Evolutionary conservation across 1,140 invertebrate genomes (phyloP), one percentile per base, ranked within the genome.

Genomic region (Centruroides sculpturatus): DNA sequence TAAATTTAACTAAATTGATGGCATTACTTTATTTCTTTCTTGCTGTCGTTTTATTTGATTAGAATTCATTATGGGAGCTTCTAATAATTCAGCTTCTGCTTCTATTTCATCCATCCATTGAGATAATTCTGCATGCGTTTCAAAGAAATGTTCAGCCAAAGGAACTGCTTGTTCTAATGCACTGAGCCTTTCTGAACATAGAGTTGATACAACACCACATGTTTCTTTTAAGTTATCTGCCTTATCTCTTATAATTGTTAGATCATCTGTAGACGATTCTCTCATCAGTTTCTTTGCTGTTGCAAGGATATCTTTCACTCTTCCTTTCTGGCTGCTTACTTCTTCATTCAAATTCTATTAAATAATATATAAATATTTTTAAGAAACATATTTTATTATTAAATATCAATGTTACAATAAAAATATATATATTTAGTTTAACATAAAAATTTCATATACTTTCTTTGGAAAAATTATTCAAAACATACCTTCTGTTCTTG

Each of bases 31-130:
- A 71, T 93, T 94, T 69, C 85, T 85, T 70, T 96, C 92, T 75
- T 98, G 93, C 72, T 97, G 92, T 69, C 85, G 82, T 12, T 87
- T 88, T 59, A 98, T 94, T 64, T 93, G 84, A 68, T 96, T 89
- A 1, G 92, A 85, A 59, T 92, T 79, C 50, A 98, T 76, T 1
- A 90, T 90, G 12, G 92, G 92, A 78, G 91, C 88, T n/a, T 91
- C 89, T 56, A 97, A 72, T 71, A 91, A 82, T 9, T 85, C 80
- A 6, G 94, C 83, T 74, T 98, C 93, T 59, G 86, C 83, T 73
- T 98, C 95, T 75, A 92, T 89, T 67, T 92, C 92, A 65, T 91
- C 86, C 63, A 99, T 74, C 94, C 94, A 98, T 35, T 83, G 80
- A 10, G 83, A 82, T 3, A 98, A 72, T 13, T 92, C 91, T 41